These are phyloP conservation scores for Alauda arvensis DNA, from an alignment of 2,797 vertebrate species.

Conservation along the genomic window DNA sequence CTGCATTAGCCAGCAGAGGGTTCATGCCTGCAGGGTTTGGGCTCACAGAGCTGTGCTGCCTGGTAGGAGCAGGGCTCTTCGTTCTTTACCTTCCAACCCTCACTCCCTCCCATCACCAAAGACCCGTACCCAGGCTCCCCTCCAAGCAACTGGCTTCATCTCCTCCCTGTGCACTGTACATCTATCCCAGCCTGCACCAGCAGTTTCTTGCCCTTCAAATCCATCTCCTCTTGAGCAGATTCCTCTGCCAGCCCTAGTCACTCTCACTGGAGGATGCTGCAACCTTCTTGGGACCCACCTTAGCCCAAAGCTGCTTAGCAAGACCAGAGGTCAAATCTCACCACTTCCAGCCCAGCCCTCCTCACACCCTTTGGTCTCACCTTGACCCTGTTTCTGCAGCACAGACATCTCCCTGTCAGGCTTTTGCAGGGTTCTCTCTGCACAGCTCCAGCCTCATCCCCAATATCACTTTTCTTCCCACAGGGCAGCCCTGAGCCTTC, in stretches of 20 bases:
- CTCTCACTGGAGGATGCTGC: background rate
- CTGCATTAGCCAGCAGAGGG: background rate
- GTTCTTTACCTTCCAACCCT: background rate
- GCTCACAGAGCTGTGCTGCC: background rate
- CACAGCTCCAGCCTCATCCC: background rate
- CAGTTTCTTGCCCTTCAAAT: background rate
- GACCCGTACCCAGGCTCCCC: fast-evolving
- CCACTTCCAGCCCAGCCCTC: background rate
- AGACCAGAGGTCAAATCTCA: background rate
- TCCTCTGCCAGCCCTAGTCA: background rate
- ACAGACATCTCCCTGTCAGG: background rate
- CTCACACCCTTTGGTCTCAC: background rate
- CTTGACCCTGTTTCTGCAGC: background rate
- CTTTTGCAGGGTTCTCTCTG: background rate
- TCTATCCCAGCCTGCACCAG: background rate
- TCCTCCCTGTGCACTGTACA: background rate
- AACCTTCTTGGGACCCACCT: background rate
- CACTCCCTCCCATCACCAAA: background rate
- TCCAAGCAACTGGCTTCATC: background rate
- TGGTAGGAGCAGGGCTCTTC: fast-evolving
- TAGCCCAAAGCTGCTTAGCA: background rate
- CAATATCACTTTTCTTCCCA: background rate
- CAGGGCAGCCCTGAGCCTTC: background rate
- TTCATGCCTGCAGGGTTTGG: background rate
- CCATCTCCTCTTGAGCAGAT: background rate